Evolutionary conservation across 1,140 invertebrate genomes (phyloP).

Genomic region (Euwallacea fornicatus): DNA sequence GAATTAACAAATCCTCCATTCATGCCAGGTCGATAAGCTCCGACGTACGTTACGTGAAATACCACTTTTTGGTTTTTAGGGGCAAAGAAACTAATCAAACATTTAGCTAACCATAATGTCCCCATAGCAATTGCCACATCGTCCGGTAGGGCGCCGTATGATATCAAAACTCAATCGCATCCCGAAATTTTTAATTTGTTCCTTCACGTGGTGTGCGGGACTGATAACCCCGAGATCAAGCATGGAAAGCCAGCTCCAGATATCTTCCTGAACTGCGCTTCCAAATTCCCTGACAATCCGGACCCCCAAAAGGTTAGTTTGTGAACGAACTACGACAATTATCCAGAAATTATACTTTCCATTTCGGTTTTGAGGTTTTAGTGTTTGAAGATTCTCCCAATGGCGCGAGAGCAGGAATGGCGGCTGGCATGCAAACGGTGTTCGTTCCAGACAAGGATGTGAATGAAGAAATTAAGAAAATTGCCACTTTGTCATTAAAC

Average conservation of each 20-base stretch:
- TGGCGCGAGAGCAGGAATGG: slow-evolving; percentile 71
- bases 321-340: neutral
- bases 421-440: slow-evolving; percentile 81
- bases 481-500: slow-evolving; percentile 68
- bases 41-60: neutral
- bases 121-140: slow-evolving; percentile 90
- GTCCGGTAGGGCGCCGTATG: slow-evolving; percentile 74
- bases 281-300: slow-evolving; percentile 74
- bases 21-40: neutral
- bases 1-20: slow-evolving; percentile 4
- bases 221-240: slow-evolving; percentile 84
- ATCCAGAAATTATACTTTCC: too few relatives aligned
- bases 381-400: slow-evolving; percentile 89
- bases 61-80: slow-evolving; percentile 59
- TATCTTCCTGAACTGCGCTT: slow-evolving; percentile 85
- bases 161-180: slow-evolving; percentile 77
- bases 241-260: slow-evolving; percentile 92
- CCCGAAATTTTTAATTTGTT: slow-evolving; percentile 74
- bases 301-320: slow-evolving; percentile 51
- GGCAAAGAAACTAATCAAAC: slow-evolving; percentile 76
- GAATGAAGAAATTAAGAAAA: slow-evolving; percentile 57
- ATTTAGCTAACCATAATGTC: slow-evolving; percentile 75
- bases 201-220: slow-evolving; percentile 80
- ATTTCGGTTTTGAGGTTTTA: slow-evolving; percentile 59
- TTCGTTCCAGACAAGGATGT: slow-evolving; percentile 74